phyloP scores from a whole-genome alignment of 2,113 vertebrate species.

The Bambusicola thoracicus region DNA sequence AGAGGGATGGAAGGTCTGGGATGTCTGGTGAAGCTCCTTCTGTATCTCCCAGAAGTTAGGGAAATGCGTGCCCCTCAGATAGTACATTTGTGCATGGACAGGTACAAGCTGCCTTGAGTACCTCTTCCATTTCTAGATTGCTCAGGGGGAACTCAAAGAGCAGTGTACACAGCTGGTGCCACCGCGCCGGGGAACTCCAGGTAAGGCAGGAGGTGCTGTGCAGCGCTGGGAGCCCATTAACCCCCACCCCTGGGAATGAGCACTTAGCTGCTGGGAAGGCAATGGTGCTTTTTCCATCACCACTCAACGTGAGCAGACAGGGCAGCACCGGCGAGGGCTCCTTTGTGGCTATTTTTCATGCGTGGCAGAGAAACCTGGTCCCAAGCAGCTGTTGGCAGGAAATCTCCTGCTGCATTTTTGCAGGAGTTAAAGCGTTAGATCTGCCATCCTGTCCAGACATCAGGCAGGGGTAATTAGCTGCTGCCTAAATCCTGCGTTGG shows the following conservation, averaged over 20 bases:
- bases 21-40: background rate
- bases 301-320: background rate
- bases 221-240: background rate
- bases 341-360: background rate
- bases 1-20: background rate
- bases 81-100: background rate
- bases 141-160: background rate
- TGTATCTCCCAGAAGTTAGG: background rate
- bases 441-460: background rate
- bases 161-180: background rate
- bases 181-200: background rate
- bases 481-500: background rate
- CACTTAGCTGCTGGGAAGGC: background rate
- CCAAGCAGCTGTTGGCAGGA: background rate
- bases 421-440: background rate
- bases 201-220: background rate
- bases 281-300: fast-evolving
- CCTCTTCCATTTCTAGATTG: fast-evolving
- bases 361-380: background rate
- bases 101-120: fast-evolving
- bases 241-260: background rate
- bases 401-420: background rate
- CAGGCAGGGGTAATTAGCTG: background rate
- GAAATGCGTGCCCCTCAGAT: background rate
- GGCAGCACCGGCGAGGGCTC: background rate